Evolutionary conservation across 2,113 vertebrate species (phyloP).

Genomic region (Vicugna pacos): DNA sequence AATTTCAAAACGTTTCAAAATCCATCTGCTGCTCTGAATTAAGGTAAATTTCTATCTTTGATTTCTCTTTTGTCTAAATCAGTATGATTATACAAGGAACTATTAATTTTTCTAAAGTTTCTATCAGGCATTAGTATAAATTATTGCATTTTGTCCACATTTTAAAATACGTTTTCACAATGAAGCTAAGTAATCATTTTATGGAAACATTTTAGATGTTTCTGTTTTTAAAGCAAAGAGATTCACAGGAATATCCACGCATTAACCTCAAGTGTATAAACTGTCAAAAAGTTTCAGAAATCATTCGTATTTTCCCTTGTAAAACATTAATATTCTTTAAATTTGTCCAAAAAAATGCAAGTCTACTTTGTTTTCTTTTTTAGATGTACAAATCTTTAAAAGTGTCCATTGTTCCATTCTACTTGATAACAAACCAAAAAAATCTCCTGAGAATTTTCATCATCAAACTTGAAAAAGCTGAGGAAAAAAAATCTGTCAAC

Average conservation of each 20-base stretch:
- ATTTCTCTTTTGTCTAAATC: not conserved
- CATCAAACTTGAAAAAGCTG: not conserved
- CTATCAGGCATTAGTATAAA: not conserved
- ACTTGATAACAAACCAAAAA: slow-evolving; percentile 24
- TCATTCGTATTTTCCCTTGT: not conserved
- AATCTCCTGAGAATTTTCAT: slow-evolving; percentile 40
- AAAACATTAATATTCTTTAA: slow-evolving; percentile 23
- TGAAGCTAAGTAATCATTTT: not conserved
- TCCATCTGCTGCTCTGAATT: not conserved
- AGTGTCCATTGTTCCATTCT: not conserved
- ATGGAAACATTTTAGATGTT: not conserved
- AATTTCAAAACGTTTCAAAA: not conserved
- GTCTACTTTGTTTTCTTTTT: not conserved
- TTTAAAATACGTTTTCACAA: slow-evolving; percentile 14
- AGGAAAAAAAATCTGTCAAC: not conserved
- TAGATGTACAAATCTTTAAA: not conserved
- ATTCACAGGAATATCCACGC: slow-evolving; percentile 3
- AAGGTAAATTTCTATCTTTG: not conserved
- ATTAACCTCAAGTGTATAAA: not conserved
- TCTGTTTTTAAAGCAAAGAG: slow-evolving; percentile 3
- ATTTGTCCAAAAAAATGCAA: not conserved
- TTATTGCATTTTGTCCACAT: not conserved
- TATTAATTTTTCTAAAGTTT: slow-evolving; percentile 22
- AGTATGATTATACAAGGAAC: not conserved
- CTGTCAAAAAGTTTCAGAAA: slow-evolving; percentile 7